These are phyloP conservation scores for Henricia sp. DNA, from an alignment of 53 echinoderm and acorn worm species.

Conservation along the genomic window DNA sequence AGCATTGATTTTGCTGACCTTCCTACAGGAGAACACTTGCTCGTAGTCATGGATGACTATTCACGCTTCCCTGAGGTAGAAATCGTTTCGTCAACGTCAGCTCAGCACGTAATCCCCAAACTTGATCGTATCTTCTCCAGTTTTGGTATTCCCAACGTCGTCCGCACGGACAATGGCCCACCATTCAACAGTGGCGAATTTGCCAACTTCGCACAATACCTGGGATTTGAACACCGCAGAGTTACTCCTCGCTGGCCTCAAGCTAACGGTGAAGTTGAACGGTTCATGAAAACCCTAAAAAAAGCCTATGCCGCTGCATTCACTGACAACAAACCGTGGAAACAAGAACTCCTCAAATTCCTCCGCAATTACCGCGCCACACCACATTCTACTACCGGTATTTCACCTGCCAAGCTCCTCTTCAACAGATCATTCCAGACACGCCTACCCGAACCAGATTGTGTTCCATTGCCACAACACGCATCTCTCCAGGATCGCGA, in stretches of 20 bases:
- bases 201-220: conserved; percentile 52
- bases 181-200: conserved; percentile 76
- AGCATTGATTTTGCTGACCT: conserved; percentile 81
- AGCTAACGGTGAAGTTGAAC: conserved; percentile 72
- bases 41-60: conserved; percentile 76
- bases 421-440: conserved; percentile 25
- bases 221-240: conserved; percentile 61
- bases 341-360: conserved; percentile 60
- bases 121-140: conserved; percentile 74
- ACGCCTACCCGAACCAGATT: conserved; percentile 19
- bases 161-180: conserved; percentile 79
- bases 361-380: conserved; percentile 69
- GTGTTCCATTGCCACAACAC: not conserved
- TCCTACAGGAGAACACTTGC: conserved; percentile 67
- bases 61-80: conserved; percentile 72
- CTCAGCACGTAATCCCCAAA: conserved; percentile 59
- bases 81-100: conserved; percentile 71
- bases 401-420: conserved; percentile 11
- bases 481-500: not conserved
- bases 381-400: conserved; percentile 48
- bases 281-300: conserved; percentile 37
- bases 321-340: conserved; percentile 60
- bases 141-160: conserved; percentile 64
- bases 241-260: conserved; percentile 49
- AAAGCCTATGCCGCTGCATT: conserved; percentile 50